A percentile compares a stretch with the other conserved stretches of the same genome.
Evolutionary conservation across 2,797 vertebrate genomes (phyloP).

Genomic region (Liasis olivaceus): DNA sequence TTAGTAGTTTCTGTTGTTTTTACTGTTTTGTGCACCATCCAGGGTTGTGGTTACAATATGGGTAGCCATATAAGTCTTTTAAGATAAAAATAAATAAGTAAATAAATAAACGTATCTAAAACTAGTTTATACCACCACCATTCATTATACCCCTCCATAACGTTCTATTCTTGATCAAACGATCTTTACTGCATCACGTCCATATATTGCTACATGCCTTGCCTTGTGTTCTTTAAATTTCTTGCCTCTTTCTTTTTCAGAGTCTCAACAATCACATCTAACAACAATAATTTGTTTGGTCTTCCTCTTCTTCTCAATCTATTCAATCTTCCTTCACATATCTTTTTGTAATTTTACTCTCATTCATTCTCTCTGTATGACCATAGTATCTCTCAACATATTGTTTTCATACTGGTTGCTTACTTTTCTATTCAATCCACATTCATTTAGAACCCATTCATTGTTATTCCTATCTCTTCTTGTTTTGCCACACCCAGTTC

Average conservation of each 20-base stretch:
- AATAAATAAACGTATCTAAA: not conserved
- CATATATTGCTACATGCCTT: not conserved
- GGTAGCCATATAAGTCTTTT: not conserved
- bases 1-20: not conserved
- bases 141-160: not conserved
- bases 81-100: not conserved
- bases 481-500: not conserved
- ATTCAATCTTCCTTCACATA: not conserved
- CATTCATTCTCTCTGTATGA: not conserved
- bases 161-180: not conserved
- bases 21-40: not conserved
- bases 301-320: not conserved
- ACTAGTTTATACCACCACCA: not conserved
- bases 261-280: not conserved
- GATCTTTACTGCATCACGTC: not conserved
- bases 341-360: not conserved
- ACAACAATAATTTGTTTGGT: not conserved
- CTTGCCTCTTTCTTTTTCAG: not conserved
- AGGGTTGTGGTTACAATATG: not conserved
- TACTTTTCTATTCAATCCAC: not conserved
- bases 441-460: not conserved
- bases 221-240: not conserved
- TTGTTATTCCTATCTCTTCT: not conserved
- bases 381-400: not conserved
- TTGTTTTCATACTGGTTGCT: not conserved